These are phyloP conservation scores for Rhabdomys dilectus DNA, from an alignment of 2,113 vertebrate genomes.

Conservation along the genomic window DNA sequence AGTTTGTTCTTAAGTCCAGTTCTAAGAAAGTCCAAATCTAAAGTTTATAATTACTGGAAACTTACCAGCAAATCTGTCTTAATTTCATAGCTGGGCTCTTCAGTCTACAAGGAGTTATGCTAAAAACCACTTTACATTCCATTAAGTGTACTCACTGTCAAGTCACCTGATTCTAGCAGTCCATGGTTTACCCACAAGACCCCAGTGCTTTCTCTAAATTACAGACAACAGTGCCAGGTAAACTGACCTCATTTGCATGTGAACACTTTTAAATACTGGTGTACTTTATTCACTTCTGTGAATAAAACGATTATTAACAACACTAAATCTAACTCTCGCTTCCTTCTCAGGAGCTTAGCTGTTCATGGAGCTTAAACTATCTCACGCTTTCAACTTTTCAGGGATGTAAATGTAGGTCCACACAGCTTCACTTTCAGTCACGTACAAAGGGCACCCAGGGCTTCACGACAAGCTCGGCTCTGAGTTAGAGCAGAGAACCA, in stretches of 20 bases:
- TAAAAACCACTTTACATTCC: conserved; percentile 25
- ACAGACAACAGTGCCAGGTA: not conserved
- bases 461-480: not conserved
- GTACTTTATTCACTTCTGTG: not conserved
- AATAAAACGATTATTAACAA: conserved; percentile 39
- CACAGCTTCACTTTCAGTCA: not conserved
- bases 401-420: not conserved
- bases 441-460: not conserved
- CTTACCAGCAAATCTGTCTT: conserved; percentile 23
- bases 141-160: not conserved
- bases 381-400: not conserved
- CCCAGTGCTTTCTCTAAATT: conserved; percentile 4
- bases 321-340: conserved; percentile 8
- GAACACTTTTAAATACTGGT: not conserved
- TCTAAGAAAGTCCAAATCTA: conserved; percentile 27
- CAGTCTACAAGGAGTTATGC: not conserved
- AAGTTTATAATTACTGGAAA: conserved; percentile 34
- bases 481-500: not conserved
- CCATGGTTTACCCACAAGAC: conserved; percentile 3
- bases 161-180: not conserved
- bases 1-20: not conserved
- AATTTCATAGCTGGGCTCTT: not conserved
- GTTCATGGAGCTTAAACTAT: not conserved
- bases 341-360: conserved; percentile 7
- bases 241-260: not conserved